Percentiles rank a stretch among this genome's conserved stretches.
Conservation (phyloP, 35 echinoderm and acorn worm genomes). For the Apostichopus californicus region DNA sequence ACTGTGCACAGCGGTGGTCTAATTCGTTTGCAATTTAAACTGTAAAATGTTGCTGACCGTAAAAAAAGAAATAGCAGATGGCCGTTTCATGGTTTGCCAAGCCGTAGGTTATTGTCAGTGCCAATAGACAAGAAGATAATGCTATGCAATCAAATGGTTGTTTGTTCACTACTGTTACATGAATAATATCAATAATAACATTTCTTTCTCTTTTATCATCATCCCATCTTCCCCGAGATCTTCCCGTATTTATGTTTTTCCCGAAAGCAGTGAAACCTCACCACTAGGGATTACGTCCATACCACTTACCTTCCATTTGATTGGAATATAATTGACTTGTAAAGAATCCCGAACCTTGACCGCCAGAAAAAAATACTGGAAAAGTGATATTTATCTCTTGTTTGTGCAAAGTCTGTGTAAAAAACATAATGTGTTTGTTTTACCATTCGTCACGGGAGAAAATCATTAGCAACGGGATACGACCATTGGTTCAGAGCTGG, state of each 20-base stretch:
- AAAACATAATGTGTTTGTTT: conserved; percentile 61
- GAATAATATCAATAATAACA: no score
- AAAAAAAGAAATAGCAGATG: neutral
- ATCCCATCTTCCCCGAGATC: no score
- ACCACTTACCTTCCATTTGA: conserved; percentile 28
- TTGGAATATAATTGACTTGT: conserved; percentile 43
- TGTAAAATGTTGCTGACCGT: conserved; percentile 3
- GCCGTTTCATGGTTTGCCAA: no score
- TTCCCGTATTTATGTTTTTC: no score
- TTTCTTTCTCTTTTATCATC: no score
- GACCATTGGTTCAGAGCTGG: conserved; percentile 39
- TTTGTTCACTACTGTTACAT: no score
- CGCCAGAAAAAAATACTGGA: conserved; percentile 23
- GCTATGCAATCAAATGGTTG: no score
- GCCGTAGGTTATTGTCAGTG: no score
- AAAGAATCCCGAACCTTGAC: conserved; percentile 11
- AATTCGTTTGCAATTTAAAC: neutral
- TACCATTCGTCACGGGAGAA: conserved; percentile 54
- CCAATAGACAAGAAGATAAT: no score
- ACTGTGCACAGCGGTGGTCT: neutral
- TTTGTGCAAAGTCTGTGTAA: conserved; percentile 57
- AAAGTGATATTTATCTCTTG: conserved; percentile 52
- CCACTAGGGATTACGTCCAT: neutral
- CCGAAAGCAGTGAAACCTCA: neutral
- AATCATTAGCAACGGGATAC: conserved; percentile 54